A percentile compares a stretch with the other conserved stretches of the same genome.
Conservation (phyloP, 2,888 invertebrate genomes). For the Ormia ochracea region DNA sequence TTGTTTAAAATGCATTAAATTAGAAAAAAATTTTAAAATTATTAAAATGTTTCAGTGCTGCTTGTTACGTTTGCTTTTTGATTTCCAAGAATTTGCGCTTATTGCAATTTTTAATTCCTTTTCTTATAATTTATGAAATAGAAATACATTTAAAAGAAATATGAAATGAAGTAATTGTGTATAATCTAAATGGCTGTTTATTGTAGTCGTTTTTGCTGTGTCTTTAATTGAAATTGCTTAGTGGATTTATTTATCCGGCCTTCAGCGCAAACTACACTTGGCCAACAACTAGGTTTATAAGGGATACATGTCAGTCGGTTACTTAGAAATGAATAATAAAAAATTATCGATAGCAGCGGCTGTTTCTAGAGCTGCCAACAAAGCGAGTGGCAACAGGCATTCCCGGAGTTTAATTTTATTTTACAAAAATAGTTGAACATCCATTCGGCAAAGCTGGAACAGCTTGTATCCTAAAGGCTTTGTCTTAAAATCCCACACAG, state of each 20-base stretch:
- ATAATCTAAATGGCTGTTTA: not conserved
- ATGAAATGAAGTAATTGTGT: not conserved
- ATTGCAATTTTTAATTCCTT: constrained; percentile 4
- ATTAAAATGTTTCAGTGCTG: not conserved
- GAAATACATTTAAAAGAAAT: not conserved
- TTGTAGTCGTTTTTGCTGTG: not conserved
- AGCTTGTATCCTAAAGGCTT: too few relatives aligned
- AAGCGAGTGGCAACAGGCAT: too few relatives aligned
- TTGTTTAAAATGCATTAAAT: constrained; percentile 5
- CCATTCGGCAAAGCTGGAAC: too few relatives aligned
- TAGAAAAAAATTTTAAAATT: constrained; percentile 1
- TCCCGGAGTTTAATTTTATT: too few relatives aligned
- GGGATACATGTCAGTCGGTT: too few relatives aligned
- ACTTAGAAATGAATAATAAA: too few relatives aligned
- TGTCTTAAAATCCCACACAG: too few relatives aligned
- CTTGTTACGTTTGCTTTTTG: not conserved
- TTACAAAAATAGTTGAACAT: too few relatives aligned
- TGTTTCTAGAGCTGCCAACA: too few relatives aligned
- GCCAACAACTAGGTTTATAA: too few relatives aligned
- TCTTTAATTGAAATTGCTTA: constrained; percentile 10
- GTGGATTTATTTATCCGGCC: not conserved
- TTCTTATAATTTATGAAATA: not conserved
- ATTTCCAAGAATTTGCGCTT: constrained; percentile 13
- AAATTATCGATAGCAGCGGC: too few relatives aligned
- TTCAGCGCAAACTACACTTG: too few relatives aligned